These are phyloP conservation scores for Papilio dardanus DNA, from an alignment of 1,140 invertebrate species.

Conservation along the genomic window DNA sequence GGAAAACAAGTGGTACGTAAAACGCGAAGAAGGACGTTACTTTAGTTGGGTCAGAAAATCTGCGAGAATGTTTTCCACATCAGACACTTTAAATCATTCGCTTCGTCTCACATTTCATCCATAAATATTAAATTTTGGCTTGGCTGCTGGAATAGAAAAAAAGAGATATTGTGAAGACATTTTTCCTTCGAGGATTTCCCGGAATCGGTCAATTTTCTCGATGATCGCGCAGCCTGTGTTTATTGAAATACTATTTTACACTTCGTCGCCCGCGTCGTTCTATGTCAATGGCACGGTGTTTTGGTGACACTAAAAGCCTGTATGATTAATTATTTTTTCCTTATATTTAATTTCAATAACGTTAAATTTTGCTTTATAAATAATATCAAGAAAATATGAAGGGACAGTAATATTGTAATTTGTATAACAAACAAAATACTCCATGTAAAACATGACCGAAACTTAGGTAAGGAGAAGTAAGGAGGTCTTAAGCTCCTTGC, in stretches of 20 bases:
- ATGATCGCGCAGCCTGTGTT: constrained; percentile 69
- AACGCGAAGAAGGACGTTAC: constrained; percentile 77
- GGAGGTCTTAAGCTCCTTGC: constrained; percentile 33
- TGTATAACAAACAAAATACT: constrained; percentile 8
- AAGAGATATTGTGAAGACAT: constrained; percentile 74
- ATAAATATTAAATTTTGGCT: constrained; percentile 81
- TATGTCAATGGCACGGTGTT: constrained; percentile 51
- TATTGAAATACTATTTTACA: constrained; percentile 78
- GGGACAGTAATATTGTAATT: background rate
- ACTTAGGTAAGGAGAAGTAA: constrained; percentile 13
- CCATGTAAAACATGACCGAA: constrained; percentile 25
- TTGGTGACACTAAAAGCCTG: background rate
- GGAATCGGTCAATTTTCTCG: constrained; percentile 79
- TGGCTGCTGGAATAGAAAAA: constrained; percentile 73
- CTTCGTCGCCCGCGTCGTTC: constrained; percentile 54
- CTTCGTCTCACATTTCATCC: constrained; percentile 78
- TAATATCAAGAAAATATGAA: background rate
- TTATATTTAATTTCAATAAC: background rate
- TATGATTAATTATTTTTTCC: background rate
- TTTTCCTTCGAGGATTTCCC: constrained; percentile 70
- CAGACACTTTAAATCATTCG: constrained; percentile 80
- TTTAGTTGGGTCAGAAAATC: constrained; percentile 79
- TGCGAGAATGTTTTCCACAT: constrained; percentile 78
- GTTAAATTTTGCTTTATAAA: background rate
- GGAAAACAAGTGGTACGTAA: constrained; percentile 77